These are phyloP conservation scores for Synaphobranchus kaupii DNA, from an alignment of 2,797 vertebrate genomes.

Conservation along the genomic window DNA sequence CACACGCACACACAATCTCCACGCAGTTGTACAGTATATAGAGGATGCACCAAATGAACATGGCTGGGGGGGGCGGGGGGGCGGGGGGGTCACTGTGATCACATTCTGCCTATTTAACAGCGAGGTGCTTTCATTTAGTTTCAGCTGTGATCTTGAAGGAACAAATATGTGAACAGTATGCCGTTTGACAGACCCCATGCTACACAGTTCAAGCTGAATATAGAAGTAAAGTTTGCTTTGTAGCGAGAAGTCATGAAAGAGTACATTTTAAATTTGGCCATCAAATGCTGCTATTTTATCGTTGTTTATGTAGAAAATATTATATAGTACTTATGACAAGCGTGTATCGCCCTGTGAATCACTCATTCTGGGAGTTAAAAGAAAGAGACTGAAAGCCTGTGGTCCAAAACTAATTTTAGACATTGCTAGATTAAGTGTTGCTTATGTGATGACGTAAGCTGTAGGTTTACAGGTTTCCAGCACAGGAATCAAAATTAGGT, in stretches of 20 bases:
- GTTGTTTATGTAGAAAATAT: neutral
- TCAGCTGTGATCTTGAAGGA: neutral
- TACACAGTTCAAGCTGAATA: neutral
- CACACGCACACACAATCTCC: too few relatives aligned
- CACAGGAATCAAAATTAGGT: neutral
- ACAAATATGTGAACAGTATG: neutral
- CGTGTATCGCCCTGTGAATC: neutral
- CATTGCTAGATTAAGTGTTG: neutral
- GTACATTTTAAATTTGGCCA: too few relatives aligned
- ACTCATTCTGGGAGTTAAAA: neutral
- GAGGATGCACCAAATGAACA: too few relatives aligned
- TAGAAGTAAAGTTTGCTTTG: neutral
- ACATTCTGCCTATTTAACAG: neutral
- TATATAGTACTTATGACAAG: neutral
- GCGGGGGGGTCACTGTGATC: too few relatives aligned
- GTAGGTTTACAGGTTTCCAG: neutral
- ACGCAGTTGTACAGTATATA: too few relatives aligned
- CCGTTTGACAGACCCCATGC: neutral
- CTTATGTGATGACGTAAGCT: neutral
- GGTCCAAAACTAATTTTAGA: conserved; percentile 1
- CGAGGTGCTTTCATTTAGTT: neutral
- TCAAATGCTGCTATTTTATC: too few relatives aligned
- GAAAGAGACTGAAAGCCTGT: neutral
- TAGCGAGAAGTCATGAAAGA: neutral
- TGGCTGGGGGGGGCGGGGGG: too few relatives aligned